Evolutionary conservation across 2,888 invertebrate genomes (phyloP).

Genomic region (Drosophila birchii): DNA sequence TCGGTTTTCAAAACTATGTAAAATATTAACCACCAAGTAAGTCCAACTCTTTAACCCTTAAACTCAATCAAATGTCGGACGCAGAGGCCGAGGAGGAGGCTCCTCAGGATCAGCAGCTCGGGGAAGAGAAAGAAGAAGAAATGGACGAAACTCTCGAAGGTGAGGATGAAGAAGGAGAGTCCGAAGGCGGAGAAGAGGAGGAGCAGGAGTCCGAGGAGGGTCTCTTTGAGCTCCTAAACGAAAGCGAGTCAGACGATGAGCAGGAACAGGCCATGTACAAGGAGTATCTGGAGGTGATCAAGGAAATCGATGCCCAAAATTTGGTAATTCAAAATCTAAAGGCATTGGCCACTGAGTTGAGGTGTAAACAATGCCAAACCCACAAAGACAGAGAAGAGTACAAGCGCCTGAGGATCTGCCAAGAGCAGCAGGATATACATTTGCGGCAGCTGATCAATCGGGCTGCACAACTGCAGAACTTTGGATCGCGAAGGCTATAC

Average conservation of each 20-base stretch:
- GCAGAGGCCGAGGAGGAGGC: slow-evolving; percentile 6
- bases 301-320: slow-evolving; percentile 74
- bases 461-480: slow-evolving; percentile 77
- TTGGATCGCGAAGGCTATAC: slow-evolving; percentile 71
- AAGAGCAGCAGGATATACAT: slow-evolving; percentile 75
- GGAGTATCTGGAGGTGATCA: slow-evolving; percentile 68
- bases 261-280: slow-evolving; percentile 42
- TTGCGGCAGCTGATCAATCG: slow-evolving; percentile 68
- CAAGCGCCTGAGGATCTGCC: slow-evolving; percentile 59
- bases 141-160: not conserved
- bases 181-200: not conserved
- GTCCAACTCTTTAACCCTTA: not conserved
- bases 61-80: slow-evolving; percentile 30
- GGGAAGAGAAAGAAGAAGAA: not conserved
- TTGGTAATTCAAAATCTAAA: slow-evolving; percentile 66
- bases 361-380: slow-evolving; percentile 50
- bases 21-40: not conserved
- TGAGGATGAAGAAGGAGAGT: not conserved
- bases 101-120: not conserved
- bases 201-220: slow-evolving; percentile 18
- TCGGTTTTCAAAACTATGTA: not conserved
- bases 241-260: slow-evolving; percentile 21
- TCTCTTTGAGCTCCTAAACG: slow-evolving; percentile 30
- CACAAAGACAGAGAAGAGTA: slow-evolving; percentile 65
- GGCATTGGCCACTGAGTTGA: slow-evolving; percentile 36